Conservation (phyloP, 2,113 vertebrate species). For the Nesogale talazaci region DNA sequence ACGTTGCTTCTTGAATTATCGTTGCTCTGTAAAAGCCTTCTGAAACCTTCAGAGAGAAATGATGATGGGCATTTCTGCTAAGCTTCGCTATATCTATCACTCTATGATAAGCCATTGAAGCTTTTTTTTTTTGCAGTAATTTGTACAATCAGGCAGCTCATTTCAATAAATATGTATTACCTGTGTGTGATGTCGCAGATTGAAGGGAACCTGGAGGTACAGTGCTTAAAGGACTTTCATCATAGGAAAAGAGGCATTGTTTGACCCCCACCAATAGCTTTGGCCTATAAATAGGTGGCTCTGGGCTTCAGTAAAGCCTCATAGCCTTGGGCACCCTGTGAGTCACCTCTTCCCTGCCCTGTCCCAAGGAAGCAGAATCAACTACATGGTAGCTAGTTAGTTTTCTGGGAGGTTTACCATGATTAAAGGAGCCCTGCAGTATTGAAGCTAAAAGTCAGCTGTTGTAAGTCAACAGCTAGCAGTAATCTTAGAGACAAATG, state of each 20-base stretch:
- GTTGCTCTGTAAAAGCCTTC: slow-evolving; percentile 69
- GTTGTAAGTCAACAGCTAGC: too few species aligned
- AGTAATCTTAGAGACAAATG: too few species aligned
- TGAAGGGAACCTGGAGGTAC: background rate
- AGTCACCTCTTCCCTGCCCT: too few species aligned
- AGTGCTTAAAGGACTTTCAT: background rate
- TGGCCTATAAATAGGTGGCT: background rate
- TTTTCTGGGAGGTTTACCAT: too few species aligned
- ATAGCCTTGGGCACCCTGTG: too few species aligned
- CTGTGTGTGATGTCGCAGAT: background rate
- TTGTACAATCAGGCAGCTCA: background rate
- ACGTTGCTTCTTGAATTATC: slow-evolving; percentile 74
- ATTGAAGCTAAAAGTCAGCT: too few species aligned
- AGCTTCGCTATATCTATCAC: slow-evolving; percentile 19
- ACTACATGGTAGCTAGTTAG: too few species aligned
- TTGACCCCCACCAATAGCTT: background rate
- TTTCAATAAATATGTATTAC: slow-evolving; percentile 6
- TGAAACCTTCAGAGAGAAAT: slow-evolving; percentile 55
- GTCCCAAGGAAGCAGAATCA: too few species aligned
- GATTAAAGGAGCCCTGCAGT: too few species aligned
- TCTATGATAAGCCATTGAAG: background rate
- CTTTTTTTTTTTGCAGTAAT: background rate
- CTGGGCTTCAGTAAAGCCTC: too few species aligned
- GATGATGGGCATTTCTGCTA: slow-evolving; percentile 64
- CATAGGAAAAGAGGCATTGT: too few species aligned